These are phyloP conservation scores for Elysia chlorotica DNA, from an alignment of 1,140 invertebrate genomes.

Conservation along the genomic window DNA sequence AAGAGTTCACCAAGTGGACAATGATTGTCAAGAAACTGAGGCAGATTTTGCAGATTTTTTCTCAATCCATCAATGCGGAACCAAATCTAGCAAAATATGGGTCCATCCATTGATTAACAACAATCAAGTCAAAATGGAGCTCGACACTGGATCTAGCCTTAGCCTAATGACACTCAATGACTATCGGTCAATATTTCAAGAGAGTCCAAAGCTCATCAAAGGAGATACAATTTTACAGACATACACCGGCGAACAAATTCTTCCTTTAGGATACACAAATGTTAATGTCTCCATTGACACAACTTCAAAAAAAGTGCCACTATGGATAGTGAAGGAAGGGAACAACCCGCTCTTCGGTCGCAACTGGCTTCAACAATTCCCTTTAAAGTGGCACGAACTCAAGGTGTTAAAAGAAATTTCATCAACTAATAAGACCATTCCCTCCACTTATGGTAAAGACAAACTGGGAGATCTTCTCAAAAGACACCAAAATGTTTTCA, in stretches of 20 bases:
- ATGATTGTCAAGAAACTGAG: background rate
- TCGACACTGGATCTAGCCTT: background rate
- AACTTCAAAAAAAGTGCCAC: background rate
- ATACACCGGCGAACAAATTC: background rate
- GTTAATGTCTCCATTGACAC: background rate
- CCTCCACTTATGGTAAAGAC: background rate
- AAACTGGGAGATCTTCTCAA: background rate
- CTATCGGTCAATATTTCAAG: background rate
- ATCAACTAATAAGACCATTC: too few species aligned
- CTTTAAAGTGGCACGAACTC: conserved; percentile 10
- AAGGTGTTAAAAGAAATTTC: background rate
- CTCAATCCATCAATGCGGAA: background rate
- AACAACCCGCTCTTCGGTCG: conserved; percentile 8
- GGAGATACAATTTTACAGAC: background rate
- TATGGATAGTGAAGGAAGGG: background rate
- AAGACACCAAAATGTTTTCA: background rate
- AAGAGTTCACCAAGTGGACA: background rate
- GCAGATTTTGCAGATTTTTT: background rate
- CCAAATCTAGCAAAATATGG: background rate
- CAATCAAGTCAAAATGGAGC: background rate
- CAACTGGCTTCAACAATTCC: conserved; percentile 5
- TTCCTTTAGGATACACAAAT: background rate
- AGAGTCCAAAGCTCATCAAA: background rate
- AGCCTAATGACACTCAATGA: background rate
- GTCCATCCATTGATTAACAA: background rate